phyloP scores from a whole-genome alignment of 2,888 invertebrate genomes.

The Adineta ricciae region DNA sequence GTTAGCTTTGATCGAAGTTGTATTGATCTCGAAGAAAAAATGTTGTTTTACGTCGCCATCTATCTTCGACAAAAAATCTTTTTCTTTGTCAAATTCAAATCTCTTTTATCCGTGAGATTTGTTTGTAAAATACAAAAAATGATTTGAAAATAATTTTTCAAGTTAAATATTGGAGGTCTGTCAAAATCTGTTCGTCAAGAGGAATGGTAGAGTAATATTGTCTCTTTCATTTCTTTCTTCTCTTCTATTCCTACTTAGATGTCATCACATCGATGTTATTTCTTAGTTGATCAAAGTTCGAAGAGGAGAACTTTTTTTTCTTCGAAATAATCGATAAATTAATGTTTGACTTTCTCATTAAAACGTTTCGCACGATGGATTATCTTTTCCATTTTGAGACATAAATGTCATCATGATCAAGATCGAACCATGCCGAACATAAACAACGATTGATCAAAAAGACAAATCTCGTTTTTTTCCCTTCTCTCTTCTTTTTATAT shows the following conservation, averaged over 20 bases:
- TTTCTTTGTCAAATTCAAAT: not conserved
- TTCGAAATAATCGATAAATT: not conserved
- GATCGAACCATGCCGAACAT: not conserved
- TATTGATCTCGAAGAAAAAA: not conserved
- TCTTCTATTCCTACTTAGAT: not conserved
- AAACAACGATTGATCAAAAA: not conserved
- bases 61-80: not conserved
- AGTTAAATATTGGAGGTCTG: not conserved
- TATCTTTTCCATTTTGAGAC: not conserved
- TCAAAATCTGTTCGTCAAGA: not conserved
- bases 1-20: too few relatives aligned
- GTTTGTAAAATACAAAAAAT: too few relatives aligned
- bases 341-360: not conserved
- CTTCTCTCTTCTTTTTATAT: not conserved
- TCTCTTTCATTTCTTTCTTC: not conserved
- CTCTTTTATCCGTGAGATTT: too few relatives aligned
- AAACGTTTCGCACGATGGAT: conserved; percentile 9
- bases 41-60: not conserved
- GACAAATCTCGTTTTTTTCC: too few relatives aligned
- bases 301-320: not conserved
- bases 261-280: not conserved
- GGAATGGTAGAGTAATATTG: not conserved
- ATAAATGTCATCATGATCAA: not conserved
- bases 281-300: not conserved
- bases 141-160: too few relatives aligned